Evolutionary conservation across 2,888 invertebrate species (phyloP).

Genomic region (Diarsia dahlii): DNA sequence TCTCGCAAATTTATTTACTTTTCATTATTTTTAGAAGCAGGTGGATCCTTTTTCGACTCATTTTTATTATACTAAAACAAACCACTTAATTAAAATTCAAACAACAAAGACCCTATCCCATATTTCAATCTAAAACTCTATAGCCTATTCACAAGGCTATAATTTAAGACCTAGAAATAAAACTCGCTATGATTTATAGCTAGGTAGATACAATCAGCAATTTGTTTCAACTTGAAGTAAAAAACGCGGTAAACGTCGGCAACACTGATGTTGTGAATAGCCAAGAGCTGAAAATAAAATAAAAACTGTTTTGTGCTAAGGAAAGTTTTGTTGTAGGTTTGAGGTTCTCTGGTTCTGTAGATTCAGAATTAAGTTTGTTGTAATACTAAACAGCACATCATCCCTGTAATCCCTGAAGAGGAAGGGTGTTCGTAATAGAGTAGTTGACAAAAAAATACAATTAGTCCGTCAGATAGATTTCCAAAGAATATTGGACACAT

Average conservation of each 20-base stretch:
- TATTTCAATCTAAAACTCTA: conserved; percentile 13
- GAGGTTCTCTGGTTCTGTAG: conserved; percentile 23
- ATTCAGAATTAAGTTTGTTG: neutral
- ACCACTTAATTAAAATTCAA: neutral
- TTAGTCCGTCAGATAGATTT: no score
- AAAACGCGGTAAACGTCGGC: conserved; percentile 51
- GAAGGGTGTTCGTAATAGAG: no score
- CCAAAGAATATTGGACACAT: no score
- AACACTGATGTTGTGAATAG: conserved; percentile 57
- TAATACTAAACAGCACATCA: neutral
- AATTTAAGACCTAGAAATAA: conserved; percentile 21
- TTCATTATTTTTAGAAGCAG: neutral
- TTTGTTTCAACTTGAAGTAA: conserved; percentile 55
- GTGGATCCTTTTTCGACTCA: neutral
- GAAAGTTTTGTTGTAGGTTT: neutral
- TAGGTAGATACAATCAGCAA: conserved; percentile 56
- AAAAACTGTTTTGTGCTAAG: conserved; percentile 15
- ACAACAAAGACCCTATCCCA: neutral
- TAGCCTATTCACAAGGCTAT: conserved; percentile 7
- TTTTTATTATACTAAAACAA: neutral
- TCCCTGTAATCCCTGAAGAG: no score
- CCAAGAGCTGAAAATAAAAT: conserved; percentile 46
- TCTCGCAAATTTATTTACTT: no score
- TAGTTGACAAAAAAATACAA: no score
- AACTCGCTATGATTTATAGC: conserved; percentile 49